Percentiles rank a stretch among this genome's conserved stretches.
phyloP scores from a whole-genome alignment of 2,888 invertebrate species.

The Cheilosia urbana region DNA sequence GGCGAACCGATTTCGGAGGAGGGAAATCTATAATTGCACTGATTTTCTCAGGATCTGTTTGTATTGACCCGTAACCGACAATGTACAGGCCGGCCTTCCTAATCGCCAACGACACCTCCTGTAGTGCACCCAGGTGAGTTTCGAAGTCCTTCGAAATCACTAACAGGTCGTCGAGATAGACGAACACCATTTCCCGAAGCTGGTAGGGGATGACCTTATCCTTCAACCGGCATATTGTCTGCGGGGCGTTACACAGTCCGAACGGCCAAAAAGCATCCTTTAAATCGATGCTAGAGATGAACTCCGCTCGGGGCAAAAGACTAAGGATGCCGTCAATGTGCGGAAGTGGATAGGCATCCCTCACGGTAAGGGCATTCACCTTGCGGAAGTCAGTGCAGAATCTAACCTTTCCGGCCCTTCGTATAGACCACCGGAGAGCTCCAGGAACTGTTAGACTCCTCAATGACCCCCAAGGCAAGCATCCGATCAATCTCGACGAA shows the following conservation, averaged over 20 bases:
- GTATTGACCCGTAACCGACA: not conserved
- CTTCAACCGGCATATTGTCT: not conserved
- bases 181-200: too few relatives aligned
- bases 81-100: not conserved
- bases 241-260: not conserved
- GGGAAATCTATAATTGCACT: slow-evolving; percentile 12
- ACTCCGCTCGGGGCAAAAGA: not conserved
- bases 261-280: not conserved
- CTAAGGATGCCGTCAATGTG: not conserved
- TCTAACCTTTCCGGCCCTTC: too few relatives aligned
- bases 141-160: too few relatives aligned
- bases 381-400: too few relatives aligned
- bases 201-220: not conserved
- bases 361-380: not conserved
- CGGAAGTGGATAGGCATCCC: not conserved
- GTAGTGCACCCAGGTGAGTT: not conserved
- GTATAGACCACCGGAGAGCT: too few relatives aligned
- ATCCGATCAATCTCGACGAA: too few relatives aligned
- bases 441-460: too few relatives aligned
- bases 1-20: slow-evolving; percentile 14
- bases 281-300: not conserved
- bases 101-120: not conserved
- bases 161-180: too few relatives aligned
- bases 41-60: not conserved
- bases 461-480: too few relatives aligned